These are phyloP conservation scores for Neosalanx taihuensis DNA, from an alignment of 2,797 vertebrate species.

Conservation along the genomic window DNA sequence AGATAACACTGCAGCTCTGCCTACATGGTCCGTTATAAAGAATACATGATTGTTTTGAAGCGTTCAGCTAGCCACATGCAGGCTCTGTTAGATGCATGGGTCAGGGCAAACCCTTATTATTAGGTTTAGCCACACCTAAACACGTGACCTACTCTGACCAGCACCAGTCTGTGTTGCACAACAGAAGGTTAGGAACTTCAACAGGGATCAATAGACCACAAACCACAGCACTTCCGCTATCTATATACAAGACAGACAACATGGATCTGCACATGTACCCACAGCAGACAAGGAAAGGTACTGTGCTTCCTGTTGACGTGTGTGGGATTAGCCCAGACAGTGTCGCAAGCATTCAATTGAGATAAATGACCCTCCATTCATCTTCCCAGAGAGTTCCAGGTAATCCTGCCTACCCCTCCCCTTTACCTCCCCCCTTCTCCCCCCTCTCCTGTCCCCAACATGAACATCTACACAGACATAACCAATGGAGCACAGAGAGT, in stretches of 20 bases:
- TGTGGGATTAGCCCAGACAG: conserved; percentile 9
- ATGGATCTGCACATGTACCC: conserved; percentile 1
- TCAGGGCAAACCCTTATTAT: too few relatives aligned
- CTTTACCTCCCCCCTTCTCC: background rate
- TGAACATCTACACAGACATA: conserved; percentile 6
- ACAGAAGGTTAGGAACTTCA: background rate
- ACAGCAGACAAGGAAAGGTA: conserved; percentile 2
- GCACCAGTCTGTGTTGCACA: background rate
- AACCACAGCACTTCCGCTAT: background rate
- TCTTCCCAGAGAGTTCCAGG: conserved; percentile 37
- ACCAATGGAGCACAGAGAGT: conserved; percentile 15
- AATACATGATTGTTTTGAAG: too few relatives aligned
- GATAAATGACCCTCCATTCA: conserved; percentile 49
- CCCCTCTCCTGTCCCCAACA: background rate
- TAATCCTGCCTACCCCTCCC: conserved; percentile 24
- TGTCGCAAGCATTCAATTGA: conserved; percentile 38
- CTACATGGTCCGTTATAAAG: too few relatives aligned
- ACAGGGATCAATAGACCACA: background rate
- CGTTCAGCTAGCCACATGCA: too few relatives aligned
- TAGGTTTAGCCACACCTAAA: too few relatives aligned
- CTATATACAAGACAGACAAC: background rate
- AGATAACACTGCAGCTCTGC: too few relatives aligned
- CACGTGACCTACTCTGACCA: too few relatives aligned
- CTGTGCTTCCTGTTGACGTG: conserved; percentile 15
- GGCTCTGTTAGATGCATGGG: too few relatives aligned